A percentile compares a stretch with the other conserved stretches of the same genome.
These are phyloP conservation scores for Machimus atricapillus DNA, from an alignment of 2,888 invertebrate genomes.

Conservation along the genomic window DNA sequence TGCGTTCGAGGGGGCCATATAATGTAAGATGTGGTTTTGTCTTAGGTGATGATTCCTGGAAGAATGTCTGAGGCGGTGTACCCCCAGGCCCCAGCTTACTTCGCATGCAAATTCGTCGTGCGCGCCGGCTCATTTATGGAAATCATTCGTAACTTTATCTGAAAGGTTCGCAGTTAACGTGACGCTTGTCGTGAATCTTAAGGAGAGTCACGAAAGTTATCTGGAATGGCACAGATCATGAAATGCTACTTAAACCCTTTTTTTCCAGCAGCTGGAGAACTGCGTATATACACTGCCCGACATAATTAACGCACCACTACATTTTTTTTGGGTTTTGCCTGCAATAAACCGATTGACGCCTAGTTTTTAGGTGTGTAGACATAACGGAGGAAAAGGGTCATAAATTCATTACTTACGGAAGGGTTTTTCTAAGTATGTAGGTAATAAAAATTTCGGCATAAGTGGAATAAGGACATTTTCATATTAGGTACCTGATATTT, in stretches of 20 bases:
- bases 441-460: too few relatives aligned
- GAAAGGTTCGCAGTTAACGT: constrained; percentile 1
- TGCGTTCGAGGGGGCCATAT: background rate
- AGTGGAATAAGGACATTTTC: too few relatives aligned
- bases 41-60: constrained; percentile 40
- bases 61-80: constrained; percentile 32
- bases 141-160: constrained; percentile 16
- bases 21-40: constrained; percentile 22
- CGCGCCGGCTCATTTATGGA: constrained; percentile 30
- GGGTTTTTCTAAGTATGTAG: too few relatives aligned
- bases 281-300: too few relatives aligned
- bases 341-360: too few relatives aligned
- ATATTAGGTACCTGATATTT: too few relatives aligned
- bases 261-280: background rate
- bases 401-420: too few relatives aligned
- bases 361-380: too few relatives aligned
- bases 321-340: too few relatives aligned
- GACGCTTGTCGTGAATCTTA: constrained; percentile 25
- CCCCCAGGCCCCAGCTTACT: background rate
- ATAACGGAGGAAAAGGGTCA: too few relatives aligned
- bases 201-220: background rate
- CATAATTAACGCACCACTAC: too few relatives aligned
- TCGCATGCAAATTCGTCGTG: constrained; percentile 21
- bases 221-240: background rate
- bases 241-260: background rate